Evolutionary conservation across 2,113 vertebrate species (phyloP), one percentile per base, ranked within the genome.

Genomic region (Cariama cristata): DNA sequence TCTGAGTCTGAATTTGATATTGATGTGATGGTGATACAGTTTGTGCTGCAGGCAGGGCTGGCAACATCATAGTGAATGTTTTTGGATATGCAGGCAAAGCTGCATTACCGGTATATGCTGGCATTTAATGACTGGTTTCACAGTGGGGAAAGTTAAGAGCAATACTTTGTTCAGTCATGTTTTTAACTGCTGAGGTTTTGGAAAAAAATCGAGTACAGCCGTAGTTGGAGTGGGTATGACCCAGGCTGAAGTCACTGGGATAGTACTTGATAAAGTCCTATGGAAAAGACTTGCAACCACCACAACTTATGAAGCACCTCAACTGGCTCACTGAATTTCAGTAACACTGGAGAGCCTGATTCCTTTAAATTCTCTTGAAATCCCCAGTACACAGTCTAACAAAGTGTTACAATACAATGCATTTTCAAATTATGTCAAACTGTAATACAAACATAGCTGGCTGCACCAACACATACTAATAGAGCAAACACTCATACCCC

Each of bases 341-440:
- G 32, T 26, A 44, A 56, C 33, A 38, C 11, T 13, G 3, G 15
- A 69, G 26, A 63, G 28, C 14, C 32, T 69, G 58, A 72, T 58
- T 79, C 53, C n/a, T 79, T 93, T 60, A 55, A 63, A 89, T 12
- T 95, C 52, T 82, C 53, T 75, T 79, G 49, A 91, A 91, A 79
- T 50, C 66, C 72, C 58, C 58, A 69, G 62, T 18, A 62, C 73
- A 69, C 32, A 62, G 23, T 35, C 80, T 81, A 87, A 87, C 80
- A 75, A 91, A 91, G 27, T 14, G 32, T 80, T 93, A 72, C 84
- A 79, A 85, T 66, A 62, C 67, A 91, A 73, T 81, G 50, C 52
- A 64, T 88, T 93, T 88, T 52, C 91, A 95, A 93, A 93, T 93
- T 58, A 75, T 86, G 87, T 87, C 93, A 94, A 89, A 96, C 49